phyloP scores from a whole-genome alignment of 2,797 vertebrate species.

The Tragopan temminckii region DNA sequence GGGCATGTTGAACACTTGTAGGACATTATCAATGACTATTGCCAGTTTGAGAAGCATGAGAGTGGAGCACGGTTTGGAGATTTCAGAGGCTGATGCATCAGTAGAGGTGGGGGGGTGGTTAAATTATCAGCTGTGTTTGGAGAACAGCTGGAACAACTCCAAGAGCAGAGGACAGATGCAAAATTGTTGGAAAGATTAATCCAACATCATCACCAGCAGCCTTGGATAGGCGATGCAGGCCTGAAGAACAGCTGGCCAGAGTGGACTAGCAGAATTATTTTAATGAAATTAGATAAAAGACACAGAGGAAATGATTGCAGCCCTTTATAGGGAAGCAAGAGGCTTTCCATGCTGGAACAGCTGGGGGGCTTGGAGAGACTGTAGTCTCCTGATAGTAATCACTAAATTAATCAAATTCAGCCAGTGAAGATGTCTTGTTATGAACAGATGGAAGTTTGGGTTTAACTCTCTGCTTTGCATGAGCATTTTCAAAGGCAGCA shows the following conservation, averaged over 20 bases:
- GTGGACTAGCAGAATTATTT: constrained; percentile 16
- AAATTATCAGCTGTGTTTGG: constrained; percentile 14
- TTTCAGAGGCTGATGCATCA: constrained; percentile 28
- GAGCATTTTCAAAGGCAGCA: background rate
- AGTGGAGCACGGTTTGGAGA: background rate
- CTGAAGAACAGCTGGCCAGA: constrained; percentile 49
- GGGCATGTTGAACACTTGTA: background rate
- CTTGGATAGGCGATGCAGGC: background rate
- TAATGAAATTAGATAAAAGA: constrained; percentile 37
- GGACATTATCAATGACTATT: background rate
- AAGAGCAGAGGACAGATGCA: constrained; percentile 42
- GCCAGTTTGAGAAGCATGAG: background rate
- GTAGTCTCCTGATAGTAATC: background rate
- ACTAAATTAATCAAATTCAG: constrained; percentile 45
- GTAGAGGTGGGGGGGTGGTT: background rate
- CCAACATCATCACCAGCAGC: constrained; percentile 4
- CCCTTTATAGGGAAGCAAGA: background rate
- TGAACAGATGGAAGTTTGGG: constrained; percentile 29
- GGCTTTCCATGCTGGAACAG: constrained; percentile 25
- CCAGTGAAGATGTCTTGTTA: background rate
- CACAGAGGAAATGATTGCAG: constrained; percentile 13
- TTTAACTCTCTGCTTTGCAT: constrained; percentile 11
- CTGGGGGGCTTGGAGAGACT: constrained; percentile 24
- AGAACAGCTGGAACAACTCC: constrained; percentile 25
- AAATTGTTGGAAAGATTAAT: constrained; percentile 25